Conservation (phyloP, 2,888 invertebrate genomes). For the Caradrina kadenii region DNA sequence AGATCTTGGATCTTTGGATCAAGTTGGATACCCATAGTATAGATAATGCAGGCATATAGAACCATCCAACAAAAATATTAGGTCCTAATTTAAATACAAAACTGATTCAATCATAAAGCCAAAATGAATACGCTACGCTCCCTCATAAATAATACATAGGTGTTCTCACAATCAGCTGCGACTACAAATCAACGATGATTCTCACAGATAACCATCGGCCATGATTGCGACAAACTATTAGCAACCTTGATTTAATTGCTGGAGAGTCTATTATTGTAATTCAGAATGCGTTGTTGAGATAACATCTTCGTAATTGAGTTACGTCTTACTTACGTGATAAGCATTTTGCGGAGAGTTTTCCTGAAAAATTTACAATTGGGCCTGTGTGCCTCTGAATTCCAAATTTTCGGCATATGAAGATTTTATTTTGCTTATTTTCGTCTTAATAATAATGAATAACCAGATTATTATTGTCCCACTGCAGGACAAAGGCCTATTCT, state of each 20-base stretch:
- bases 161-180: conserved; percentile 44
- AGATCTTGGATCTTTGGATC: too few relatives aligned
- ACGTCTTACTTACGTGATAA: background rate
- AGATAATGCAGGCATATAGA: background rate
- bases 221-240: conserved; percentile 63
- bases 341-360: conserved; percentile 1
- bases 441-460: too few relatives aligned
- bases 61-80: background rate
- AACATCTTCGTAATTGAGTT: conserved; percentile 43
- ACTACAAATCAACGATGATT: conserved; percentile 52
- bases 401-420: background rate
- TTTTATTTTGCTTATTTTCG: background rate
- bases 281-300: conserved; percentile 34
- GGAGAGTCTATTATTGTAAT: conserved; percentile 49
- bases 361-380: background rate
- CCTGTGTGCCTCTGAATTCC: background rate
- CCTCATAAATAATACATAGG: conserved; percentile 58
- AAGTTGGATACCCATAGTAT: background rate
- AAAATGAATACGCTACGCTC: conserved; percentile 17
- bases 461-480: background rate
- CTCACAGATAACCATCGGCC: conserved; percentile 54
- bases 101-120: conserved; percentile 23
- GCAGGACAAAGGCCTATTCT: background rate
- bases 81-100: conserved; percentile 11
- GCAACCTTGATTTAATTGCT: conserved; percentile 61